Evolutionary conservation across 2,888 invertebrate genomes (phyloP).

Genomic region (Amorpha juglandis): DNA sequence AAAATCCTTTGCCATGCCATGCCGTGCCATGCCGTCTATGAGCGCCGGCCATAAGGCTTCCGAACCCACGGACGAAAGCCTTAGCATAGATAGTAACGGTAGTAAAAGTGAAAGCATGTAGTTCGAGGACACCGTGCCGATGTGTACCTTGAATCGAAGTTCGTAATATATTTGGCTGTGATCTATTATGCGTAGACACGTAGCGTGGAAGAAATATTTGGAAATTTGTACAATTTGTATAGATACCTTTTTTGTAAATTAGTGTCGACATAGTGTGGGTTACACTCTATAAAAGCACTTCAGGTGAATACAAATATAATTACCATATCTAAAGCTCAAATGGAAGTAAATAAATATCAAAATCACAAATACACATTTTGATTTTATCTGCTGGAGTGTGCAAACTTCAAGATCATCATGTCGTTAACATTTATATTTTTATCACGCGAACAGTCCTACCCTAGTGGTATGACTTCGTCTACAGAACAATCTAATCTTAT

Average conservation of each 20-base stretch:
- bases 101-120: background rate
- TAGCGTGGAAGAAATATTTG: background rate
- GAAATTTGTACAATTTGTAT: too few species aligned
- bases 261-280: too few species aligned
- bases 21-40: too few species aligned
- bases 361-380: background rate
- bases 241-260: background rate
- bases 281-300: background rate
- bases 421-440: background rate
- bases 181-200: background rate
- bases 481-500: background rate
- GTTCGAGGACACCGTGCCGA: conserved; percentile 1
- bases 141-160: background rate
- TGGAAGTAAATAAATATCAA: background rate
- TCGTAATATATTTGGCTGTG: background rate
- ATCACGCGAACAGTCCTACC: background rate
- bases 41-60: too few species aligned
- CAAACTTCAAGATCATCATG: too few species aligned
- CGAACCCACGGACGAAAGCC: background rate
- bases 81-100: background rate
- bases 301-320: background rate
- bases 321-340: background rate
- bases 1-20: too few species aligned
- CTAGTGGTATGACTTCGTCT: background rate
- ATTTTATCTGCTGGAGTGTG: conserved; percentile 1